phyloP scores from a whole-genome alignment of 2,113 vertebrate genomes.

The Istiophorus platypterus region DNA sequence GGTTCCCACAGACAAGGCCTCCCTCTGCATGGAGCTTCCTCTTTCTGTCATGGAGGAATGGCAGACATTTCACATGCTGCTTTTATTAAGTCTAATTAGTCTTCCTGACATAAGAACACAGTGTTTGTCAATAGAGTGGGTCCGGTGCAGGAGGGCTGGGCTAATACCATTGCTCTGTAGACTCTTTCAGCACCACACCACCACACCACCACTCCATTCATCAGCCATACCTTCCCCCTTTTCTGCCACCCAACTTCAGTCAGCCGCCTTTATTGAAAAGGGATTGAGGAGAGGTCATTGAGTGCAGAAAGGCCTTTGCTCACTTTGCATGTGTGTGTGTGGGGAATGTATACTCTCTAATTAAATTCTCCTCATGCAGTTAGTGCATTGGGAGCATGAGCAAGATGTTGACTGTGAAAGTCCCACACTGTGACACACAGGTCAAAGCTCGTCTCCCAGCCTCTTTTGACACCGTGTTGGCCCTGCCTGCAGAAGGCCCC shows the following conservation, averaged over 20 bases:
- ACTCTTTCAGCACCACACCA: conserved; percentile 26
- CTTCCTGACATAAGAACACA: conserved; percentile 63
- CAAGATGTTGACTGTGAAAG: conserved; percentile 54
- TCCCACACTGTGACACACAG: conserved; percentile 43
- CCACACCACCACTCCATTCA: conserved; percentile 23
- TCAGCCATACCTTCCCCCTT: neutral
- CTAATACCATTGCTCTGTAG: conserved; percentile 20
- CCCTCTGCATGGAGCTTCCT: conserved; percentile 14
- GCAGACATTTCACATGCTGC: conserved; percentile 62
- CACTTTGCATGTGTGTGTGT: conserved; percentile 39
- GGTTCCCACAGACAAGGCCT: neutral
- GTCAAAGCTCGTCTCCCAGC: conserved; percentile 23
- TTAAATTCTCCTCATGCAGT: conserved; percentile 72
- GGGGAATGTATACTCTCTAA: conserved; percentile 49
- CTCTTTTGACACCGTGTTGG: conserved; percentile 5
- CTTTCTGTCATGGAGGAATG: conserved; percentile 14
- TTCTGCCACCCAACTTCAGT: conserved; percentile 52
- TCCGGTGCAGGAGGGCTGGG: conserved; percentile 25
- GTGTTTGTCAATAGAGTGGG: conserved; percentile 60
- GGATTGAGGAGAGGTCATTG: conserved; percentile 63
- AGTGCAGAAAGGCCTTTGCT: conserved; percentile 73
- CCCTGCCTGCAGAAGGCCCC: conserved; percentile 20
- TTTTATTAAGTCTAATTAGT: conserved; percentile 71
- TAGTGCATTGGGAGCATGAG: conserved; percentile 44
- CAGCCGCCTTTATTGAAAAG: conserved; percentile 42